Evolutionary conservation across 1,140 invertebrate genomes (phyloP), one percentile per base, ranked within the genome.

Genomic region (Piezodorus guildinii): DNA sequence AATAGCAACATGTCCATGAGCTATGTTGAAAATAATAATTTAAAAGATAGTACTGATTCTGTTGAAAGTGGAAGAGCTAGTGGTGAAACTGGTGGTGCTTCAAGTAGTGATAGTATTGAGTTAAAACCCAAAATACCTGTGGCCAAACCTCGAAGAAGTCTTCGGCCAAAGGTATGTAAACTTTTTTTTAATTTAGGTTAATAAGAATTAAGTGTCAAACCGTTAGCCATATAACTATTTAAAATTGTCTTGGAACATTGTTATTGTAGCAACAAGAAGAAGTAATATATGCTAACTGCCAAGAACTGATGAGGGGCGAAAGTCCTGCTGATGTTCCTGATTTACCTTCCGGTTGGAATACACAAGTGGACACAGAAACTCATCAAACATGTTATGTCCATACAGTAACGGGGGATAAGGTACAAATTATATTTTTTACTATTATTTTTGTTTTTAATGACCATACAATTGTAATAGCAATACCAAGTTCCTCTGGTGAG

Each of bases 341-440:
- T 64, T 49, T 72, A 17, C 72, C 73, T 4, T 46, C 56, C 5
- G 75, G 74, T 10, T 77, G 75, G 75, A 70, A 63, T 30, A 62
- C 71, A 58, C 62, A 69, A 49, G 62, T 68, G 49, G 75, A 77
- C 68, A 65, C 66, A 23, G 70, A 67, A 39, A 69, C 69, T 34
- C 71, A 70, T 9, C 69, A 70, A 52, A 54, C 69, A 5, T 75
- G 70, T 62, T 76, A 73, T 67, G 68, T 74, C 34, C 73, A 76
- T 68, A 63, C 67, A 25, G 21, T 59, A 0, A 70, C 70, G 49
- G 71, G 71, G 30, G 72, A 73, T 46, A 77, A 73, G 72, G 75
- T 77, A 67, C 65, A 30, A 58, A 2, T 62, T 21, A 39, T 43
- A n/a, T 43, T 43, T 30, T 49, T 49, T 19, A 49, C 3, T n/a